These are phyloP conservation scores for Daubentonia madagascariensis DNA, from an alignment of 2,113 vertebrate genomes.

Conservation along the genomic window DNA sequence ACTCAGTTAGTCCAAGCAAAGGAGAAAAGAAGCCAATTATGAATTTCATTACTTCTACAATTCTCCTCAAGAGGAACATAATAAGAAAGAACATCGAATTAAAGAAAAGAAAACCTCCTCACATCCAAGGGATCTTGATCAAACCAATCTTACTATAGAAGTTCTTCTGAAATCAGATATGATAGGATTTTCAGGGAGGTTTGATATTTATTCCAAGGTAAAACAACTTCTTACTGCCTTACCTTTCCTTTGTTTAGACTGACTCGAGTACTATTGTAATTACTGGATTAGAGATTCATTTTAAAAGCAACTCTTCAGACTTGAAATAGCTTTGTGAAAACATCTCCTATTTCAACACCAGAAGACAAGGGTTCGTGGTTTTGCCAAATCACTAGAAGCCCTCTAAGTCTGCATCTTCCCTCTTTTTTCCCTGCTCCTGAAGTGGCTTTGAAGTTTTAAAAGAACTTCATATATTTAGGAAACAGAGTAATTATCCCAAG, in stretches of 20 bases:
- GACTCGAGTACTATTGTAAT: not conserved
- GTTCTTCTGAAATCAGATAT: conserved; percentile 31
- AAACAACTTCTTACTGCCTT: conserved; percentile 26
- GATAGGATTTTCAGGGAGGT: not conserved
- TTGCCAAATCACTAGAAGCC: not conserved
- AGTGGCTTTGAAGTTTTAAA: conserved; percentile 17
- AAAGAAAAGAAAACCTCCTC: not conserved
- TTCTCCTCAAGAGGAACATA: not conserved
- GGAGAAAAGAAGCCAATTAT: conserved; percentile 15
- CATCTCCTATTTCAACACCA: not conserved
- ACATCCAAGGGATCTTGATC: not conserved
- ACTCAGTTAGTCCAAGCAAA: not conserved
- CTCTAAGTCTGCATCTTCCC: not conserved
- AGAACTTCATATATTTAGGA: conserved; percentile 42
- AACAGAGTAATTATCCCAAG: conserved; percentile 21
- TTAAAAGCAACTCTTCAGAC: conserved; percentile 46
- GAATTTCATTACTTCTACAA: conserved; percentile 39
- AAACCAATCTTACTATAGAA: not conserved
- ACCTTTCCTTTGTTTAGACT: conserved; percentile 49
- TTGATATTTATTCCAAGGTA: conserved; percentile 17
- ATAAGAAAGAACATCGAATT: not conserved
- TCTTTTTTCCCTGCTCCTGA: not conserved
- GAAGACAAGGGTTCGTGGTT: not conserved
- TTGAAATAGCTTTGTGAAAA: conserved; percentile 15
- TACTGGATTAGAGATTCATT: conserved; percentile 8